Conservation (phyloP, 2,113 vertebrate genomes). For the Danio rerio region DNA sequence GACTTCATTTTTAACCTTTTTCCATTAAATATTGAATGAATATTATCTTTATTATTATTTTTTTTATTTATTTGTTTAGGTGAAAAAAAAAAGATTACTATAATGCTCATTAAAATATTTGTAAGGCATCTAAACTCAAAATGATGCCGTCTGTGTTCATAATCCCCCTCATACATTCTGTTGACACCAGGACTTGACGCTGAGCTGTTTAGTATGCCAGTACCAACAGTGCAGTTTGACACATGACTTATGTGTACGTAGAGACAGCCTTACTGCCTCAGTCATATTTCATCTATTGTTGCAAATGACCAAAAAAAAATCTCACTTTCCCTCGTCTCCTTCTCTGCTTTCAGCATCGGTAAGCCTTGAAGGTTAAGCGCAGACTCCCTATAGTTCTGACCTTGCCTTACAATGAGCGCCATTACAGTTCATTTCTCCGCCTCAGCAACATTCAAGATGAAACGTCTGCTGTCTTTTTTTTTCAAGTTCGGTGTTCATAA, state of each 20-base stretch:
- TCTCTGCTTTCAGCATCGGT: slow-evolving; percentile 2
- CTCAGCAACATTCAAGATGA: slow-evolving; percentile 31
- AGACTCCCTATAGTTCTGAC: slow-evolving; percentile 34
- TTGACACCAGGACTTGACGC: not conserved
- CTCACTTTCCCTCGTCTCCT: slow-evolving; percentile 9
- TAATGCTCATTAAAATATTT: too few relatives aligned
- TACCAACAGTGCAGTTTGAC: slow-evolving; percentile 13
- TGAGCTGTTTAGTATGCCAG: slow-evolving; percentile 22
- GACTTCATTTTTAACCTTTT: too few relatives aligned
- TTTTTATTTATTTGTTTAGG: too few relatives aligned
- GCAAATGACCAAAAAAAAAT: slow-evolving; percentile 26
- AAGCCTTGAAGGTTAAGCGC: slow-evolving; percentile 27
- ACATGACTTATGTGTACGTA: slow-evolving; percentile 26
- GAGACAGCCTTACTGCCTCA: slow-evolving; percentile 15
- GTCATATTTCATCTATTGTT: slow-evolving; percentile 33
- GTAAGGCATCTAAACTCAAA: not conserved
- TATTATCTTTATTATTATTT: too few relatives aligned
- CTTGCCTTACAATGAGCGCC: slow-evolving; percentile 18
- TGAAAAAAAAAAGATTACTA: too few relatives aligned
- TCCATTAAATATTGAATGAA: too few relatives aligned
- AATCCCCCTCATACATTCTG: not conserved
- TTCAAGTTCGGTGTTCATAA: slow-evolving; percentile 8
- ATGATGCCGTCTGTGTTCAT: not conserved
- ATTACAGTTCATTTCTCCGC: slow-evolving; percentile 19
- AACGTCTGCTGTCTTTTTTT: slow-evolving; percentile 23